Base-by-base conservation (phyloP, 2,113 vertebrate species). In the Lichenostomus cassidix region DNA sequence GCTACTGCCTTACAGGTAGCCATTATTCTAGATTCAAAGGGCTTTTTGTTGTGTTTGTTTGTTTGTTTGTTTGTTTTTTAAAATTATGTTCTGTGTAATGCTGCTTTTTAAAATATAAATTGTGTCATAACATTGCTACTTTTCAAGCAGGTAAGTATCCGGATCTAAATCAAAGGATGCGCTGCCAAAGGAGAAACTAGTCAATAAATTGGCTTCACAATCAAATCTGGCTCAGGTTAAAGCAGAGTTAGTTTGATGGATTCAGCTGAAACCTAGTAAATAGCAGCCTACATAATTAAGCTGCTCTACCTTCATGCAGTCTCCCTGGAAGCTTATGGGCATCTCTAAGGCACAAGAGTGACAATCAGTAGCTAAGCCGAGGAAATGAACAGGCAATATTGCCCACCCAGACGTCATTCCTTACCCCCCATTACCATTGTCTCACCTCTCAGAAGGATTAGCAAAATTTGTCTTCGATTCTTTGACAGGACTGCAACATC, bases 11-110 rank as follows among this genome's bases (percentile, higher is more conserved):
- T 97, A 97, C 98, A 98, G 98, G 98, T 98, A 98, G 97, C 98
- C 98, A 98, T 98, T 98, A 98, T 97, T 98, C 96, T 98, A 97
- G 97, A 98, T 98, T 98, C 98, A 98, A 98, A 97, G 96, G 97
- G 96, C 97, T 96, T 98, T 98, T 96, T 97, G 97, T 96, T 96
- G 85, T 92, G 96, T 94, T 96, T 92, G 94, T 91, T 96, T 95
- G 95, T 44, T 42, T 42, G 42, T 94, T 97, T 92, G 90, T 94
- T 89, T 95, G 82, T 94, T 97, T 89, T 84, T 78, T 9, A 31
- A 95, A 98, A 96, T 98, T 97, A 97, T 96, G 96, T 96, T 97
- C 96, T 6, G 4, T 77, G 77, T 92, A 96, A 94, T 97, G 96
- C 92, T 93, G 96, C 97, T 98, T 98, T 97, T 97, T 96, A 97